Evolutionary conservation across 2,113 vertebrate species (phyloP).

Genomic region (Phylloscopus trochilus): DNA sequence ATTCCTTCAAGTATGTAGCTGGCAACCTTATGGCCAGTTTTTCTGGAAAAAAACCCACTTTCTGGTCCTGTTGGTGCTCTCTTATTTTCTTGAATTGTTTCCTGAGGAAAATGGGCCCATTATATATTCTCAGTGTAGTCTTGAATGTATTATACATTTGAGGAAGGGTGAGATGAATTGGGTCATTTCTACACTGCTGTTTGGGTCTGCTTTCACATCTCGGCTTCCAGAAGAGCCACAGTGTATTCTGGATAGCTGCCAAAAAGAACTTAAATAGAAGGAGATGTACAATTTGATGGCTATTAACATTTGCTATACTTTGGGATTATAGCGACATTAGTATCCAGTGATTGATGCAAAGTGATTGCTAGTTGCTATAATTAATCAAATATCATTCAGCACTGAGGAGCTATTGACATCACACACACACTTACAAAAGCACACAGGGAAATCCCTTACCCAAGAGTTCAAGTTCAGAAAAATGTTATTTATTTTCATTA

Average conservation of each 20-base stretch:
- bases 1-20: background rate
- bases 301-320: background rate
- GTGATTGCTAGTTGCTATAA: background rate
- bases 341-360: background rate
- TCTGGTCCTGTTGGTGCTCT: background rate
- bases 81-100: background rate
- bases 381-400: background rate
- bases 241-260: background rate
- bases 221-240: background rate
- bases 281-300: background rate
- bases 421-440: fast-evolving
- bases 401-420: background rate
- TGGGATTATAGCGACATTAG: background rate
- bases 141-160: background rate
- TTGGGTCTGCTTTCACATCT: background rate
- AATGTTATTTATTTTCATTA: background rate
- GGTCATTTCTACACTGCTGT: background rate
- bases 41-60: background rate
- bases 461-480: background rate
- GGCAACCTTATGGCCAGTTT: background rate
- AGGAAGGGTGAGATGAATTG: background rate
- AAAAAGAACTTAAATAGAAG: background rate
- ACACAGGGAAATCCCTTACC: background rate
- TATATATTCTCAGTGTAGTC: background rate
- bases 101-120: background rate